Evolutionary conservation across 2,797 vertebrate genomes (phyloP).

Genomic region (Ataeniobius toweri): DNA sequence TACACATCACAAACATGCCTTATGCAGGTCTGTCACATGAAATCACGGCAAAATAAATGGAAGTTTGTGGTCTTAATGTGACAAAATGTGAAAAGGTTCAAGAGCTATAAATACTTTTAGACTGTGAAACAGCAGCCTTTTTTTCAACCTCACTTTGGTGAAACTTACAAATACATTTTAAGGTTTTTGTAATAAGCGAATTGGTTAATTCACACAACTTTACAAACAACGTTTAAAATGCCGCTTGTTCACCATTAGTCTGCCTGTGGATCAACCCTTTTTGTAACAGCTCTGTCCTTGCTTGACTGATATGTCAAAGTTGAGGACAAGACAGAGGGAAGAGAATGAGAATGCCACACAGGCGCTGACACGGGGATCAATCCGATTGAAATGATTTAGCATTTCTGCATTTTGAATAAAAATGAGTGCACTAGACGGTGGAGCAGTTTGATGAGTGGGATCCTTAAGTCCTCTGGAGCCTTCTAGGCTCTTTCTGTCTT

Average conservation of each 20-base stretch:
- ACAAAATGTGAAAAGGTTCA: neutral
- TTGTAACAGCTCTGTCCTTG: conserved; percentile 69
- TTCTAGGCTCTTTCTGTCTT: conserved; percentile 74
- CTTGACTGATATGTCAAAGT: conserved; percentile 85
- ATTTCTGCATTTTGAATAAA: conserved; percentile 82
- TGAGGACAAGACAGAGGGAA: conserved; percentile 64
- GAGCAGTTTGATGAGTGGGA: conserved; percentile 81
- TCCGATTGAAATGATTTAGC: conserved; percentile 82
- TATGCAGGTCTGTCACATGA: neutral
- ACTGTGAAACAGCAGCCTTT: neutral
- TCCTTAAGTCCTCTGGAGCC: conserved; percentile 75
- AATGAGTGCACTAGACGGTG: conserved; percentile 82
- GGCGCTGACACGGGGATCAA: conserved; percentile 83
- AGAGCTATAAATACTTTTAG: neutral
- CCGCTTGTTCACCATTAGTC: conserved; percentile 60
- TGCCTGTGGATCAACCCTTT: conserved; percentile 53
- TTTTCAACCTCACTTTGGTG: neutral
- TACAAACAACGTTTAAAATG: conserved; percentile 67
- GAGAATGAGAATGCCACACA: conserved; percentile 83
- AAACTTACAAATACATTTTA: neutral
- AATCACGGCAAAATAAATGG: neutral
- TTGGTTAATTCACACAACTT: conserved; percentile 56
- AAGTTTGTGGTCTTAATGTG: neutral
- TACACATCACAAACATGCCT: neutral
- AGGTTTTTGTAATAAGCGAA: conserved; percentile 24